phyloP scores from a whole-genome alignment of 2,888 invertebrate species.

The Microctonus aethiopoides region DNA sequence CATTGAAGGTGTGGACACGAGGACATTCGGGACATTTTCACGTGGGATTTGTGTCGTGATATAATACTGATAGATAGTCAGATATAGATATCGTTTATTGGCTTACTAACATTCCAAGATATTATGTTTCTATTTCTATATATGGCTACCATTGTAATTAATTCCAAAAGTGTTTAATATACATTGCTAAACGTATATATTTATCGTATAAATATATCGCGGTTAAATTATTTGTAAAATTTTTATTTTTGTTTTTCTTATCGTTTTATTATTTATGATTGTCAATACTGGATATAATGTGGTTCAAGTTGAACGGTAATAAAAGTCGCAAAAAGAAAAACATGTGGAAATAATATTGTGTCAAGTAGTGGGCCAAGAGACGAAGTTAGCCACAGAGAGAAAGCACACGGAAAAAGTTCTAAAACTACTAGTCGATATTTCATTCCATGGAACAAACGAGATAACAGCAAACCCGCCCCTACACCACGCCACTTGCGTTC shows the following conservation, averaged over 20 bases:
- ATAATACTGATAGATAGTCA: neutral
- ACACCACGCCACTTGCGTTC: slow-evolving; percentile 37
- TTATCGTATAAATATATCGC: neutral
- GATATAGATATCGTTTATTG: slow-evolving; percentile 48
- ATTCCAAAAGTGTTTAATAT: slow-evolving; percentile 46
- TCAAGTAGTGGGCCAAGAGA: slow-evolving; percentile 26
- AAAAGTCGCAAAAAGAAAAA: neutral
- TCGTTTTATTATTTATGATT: slow-evolving; percentile 49
- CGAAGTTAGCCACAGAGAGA: slow-evolving; percentile 13
- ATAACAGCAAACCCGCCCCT: slow-evolving; percentile 58
- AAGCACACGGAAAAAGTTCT: slow-evolving; percentile 41
- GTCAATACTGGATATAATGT: slow-evolving; percentile 35
- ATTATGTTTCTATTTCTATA: slow-evolving; percentile 15
- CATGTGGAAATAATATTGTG: neutral
- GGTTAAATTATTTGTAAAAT: neutral
- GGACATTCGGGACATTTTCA: slow-evolving; percentile 32
- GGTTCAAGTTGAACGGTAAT: slow-evolving; percentile 12
- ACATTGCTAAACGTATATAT: neutral
- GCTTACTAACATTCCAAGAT: slow-evolving; percentile 35
- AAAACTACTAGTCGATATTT: slow-evolving; percentile 63
- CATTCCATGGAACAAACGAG: slow-evolving; percentile 61
- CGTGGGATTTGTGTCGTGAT: slow-evolving; percentile 22
- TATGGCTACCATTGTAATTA: slow-evolving; percentile 35
- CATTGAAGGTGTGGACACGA: slow-evolving; percentile 20
- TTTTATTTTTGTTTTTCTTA: neutral